phyloP scores from a whole-genome alignment of 2,113 vertebrate genomes.

The Ibidorhyncha struthersii region DNA sequence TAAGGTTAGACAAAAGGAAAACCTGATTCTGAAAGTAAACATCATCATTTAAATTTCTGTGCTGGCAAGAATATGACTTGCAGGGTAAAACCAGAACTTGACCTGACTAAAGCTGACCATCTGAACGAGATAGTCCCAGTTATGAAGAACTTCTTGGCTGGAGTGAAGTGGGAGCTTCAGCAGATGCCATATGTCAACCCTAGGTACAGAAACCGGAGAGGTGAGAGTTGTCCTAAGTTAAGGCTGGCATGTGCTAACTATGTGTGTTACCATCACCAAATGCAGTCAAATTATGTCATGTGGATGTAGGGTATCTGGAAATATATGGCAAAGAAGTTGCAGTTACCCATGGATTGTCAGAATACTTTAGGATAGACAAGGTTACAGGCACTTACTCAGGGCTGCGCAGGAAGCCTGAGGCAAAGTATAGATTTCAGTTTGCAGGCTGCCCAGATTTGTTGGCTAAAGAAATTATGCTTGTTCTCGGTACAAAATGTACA shows the following conservation, averaged over 20 bases:
- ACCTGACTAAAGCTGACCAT: neutral
- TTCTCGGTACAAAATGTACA: conserved; percentile 34
- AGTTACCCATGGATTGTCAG: neutral
- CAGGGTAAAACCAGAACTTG: neutral
- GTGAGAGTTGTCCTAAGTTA: neutral
- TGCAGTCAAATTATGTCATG: neutral
- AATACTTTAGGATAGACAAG: neutral
- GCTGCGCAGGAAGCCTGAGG: neutral
- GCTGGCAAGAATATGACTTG: neutral
- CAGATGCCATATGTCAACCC: neutral
- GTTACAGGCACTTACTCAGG: neutral
- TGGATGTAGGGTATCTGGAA: neutral
- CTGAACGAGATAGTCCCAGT: neutral
- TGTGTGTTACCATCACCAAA: rapidly evolving
- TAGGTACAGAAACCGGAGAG: neutral
- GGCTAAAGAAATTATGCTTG: neutral
- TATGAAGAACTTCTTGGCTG: neutral
- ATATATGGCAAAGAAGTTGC: neutral
- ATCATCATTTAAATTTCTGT: neutral
- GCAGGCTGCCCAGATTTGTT: neutral
- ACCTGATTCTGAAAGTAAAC: neutral
- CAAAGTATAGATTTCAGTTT: neutral
- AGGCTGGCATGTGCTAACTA: neutral
- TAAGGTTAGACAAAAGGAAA: neutral
- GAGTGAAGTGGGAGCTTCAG: neutral